A percentile compares a stretch with the other conserved stretches of the same genome.
These are phyloP conservation scores for Aegypius monachus DNA, from an alignment of 2,113 vertebrate genomes.

Conservation along the genomic window DNA sequence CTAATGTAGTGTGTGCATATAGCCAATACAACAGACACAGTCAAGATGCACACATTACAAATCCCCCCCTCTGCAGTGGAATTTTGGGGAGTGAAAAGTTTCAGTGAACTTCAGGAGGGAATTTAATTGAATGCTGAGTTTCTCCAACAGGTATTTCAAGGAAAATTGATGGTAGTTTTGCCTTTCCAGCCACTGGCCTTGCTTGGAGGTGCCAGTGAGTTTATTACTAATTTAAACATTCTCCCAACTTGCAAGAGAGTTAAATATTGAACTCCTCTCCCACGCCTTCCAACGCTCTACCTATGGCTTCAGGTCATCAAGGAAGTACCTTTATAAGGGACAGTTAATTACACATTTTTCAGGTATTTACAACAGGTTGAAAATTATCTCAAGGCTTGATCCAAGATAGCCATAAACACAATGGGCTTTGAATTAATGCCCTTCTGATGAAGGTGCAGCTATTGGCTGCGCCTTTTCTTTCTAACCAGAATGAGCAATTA, in stretches of 20 bases:
- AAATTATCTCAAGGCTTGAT: background rate
- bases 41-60: background rate
- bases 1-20: background rate
- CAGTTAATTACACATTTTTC: background rate
- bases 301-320: background rate
- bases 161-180: background rate
- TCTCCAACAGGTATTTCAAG: background rate
- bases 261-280: conserved; percentile 18
- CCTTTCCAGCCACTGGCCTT: conserved; percentile 19
- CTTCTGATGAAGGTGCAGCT: background rate
- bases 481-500: conserved; percentile 14
- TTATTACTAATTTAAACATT: conserved; percentile 52
- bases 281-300: background rate
- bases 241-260: background rate
- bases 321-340: background rate
- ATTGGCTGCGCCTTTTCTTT: background rate
- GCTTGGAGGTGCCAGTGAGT: background rate
- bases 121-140: background rate
- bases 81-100: background rate
- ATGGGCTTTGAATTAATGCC: background rate
- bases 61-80: background rate
- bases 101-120: background rate
- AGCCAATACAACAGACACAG: background rate
- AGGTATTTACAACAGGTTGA: background rate
- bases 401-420: background rate